These are phyloP conservation scores for Lasius platythorax DNA, from an alignment of 2,888 invertebrate genomes.

Conservation along the genomic window DNA sequence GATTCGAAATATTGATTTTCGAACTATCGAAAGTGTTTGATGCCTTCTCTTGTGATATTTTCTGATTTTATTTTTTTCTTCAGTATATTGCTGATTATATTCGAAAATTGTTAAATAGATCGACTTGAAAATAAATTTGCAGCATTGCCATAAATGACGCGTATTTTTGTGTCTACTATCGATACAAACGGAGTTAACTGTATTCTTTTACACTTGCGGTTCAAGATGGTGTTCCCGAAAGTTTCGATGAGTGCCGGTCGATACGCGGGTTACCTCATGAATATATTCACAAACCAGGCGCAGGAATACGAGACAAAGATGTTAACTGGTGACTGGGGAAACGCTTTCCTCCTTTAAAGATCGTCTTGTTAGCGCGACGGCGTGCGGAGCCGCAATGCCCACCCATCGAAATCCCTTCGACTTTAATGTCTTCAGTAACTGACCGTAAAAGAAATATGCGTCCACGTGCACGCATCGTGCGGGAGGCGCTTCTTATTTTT, in stretches of 20 bases:
- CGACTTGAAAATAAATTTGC: not conserved
- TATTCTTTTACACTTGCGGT: conserved; percentile 49
- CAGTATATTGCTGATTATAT: not conserved
- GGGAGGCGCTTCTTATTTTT: conserved; percentile 67
- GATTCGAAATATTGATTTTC: not conserved
- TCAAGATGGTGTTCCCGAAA: conserved; percentile 63
- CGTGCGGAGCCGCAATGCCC: conserved; percentile 66
- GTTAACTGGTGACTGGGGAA: conserved; percentile 83
- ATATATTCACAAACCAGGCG: conserved; percentile 82
- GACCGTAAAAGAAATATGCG: conserved; percentile 72
- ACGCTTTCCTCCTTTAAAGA: conserved; percentile 82
- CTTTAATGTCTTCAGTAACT: conserved; percentile 77
- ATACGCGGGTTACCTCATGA: conserved; percentile 81
- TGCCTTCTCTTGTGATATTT: not conserved
- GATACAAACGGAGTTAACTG: not conserved
- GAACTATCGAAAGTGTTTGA: too few relatives aligned
- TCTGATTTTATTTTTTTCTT: not conserved
- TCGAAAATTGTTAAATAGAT: not conserved
- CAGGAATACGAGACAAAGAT: conserved; percentile 82
- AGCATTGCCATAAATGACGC: not conserved
- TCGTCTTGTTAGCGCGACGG: conserved; percentile 80
- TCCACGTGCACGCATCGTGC: conserved; percentile 14
- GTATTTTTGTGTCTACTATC: not conserved
- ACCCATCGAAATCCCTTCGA: conserved; percentile 77
- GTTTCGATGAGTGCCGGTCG: conserved; percentile 75